Evolutionary conservation across 64 coral and sea anemone species (phyloP).

Genomic region (Hydrozoanthus tunicans): DNA sequence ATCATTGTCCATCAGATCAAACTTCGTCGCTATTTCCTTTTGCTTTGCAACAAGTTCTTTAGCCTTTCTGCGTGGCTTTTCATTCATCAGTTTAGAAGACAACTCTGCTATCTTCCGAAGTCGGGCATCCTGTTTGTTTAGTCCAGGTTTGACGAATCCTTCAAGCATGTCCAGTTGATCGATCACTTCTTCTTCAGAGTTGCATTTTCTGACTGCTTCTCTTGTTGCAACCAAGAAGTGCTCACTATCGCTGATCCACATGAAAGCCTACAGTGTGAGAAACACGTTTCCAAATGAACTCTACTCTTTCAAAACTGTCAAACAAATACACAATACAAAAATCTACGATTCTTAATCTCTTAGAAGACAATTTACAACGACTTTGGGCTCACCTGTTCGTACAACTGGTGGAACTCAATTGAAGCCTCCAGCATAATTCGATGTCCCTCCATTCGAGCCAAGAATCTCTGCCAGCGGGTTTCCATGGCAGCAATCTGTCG

Average conservation of each 20-base stretch:
- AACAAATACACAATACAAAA: neutral
- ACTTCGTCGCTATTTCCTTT: constrained; percentile 74
- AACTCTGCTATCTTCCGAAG: constrained; percentile 89
- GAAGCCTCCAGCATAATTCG: constrained; percentile 90
- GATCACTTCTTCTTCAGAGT: constrained; percentile 87
- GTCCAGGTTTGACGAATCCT: constrained; percentile 87
- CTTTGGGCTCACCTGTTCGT: constrained; percentile 82
- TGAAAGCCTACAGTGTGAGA: constrained; percentile 68
- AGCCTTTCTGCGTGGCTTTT: constrained; percentile 74
- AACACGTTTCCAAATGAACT: neutral
- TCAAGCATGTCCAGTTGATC: constrained; percentile 84
- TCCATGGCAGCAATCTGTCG: constrained; percentile 87
- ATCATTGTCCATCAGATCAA: constrained; percentile 91
- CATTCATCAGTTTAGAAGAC: constrained; percentile 83
- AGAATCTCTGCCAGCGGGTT: constrained; percentile 91
- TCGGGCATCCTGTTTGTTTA: constrained; percentile 85
- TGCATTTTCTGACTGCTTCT: constrained; percentile 84
- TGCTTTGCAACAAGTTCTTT: constrained; percentile 87
- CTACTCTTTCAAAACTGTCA: neutral
- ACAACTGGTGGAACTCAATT: constrained; percentile 91
- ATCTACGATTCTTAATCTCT: neutral
- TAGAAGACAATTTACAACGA: neutral
- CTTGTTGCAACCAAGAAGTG: constrained; percentile 89
- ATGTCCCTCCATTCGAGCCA: constrained; percentile 86
- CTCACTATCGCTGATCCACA: constrained; percentile 95